Conservation (phyloP, 37 sponge, comb jelly and placozoan species). For the Amphimedon queenslandica region DNA sequence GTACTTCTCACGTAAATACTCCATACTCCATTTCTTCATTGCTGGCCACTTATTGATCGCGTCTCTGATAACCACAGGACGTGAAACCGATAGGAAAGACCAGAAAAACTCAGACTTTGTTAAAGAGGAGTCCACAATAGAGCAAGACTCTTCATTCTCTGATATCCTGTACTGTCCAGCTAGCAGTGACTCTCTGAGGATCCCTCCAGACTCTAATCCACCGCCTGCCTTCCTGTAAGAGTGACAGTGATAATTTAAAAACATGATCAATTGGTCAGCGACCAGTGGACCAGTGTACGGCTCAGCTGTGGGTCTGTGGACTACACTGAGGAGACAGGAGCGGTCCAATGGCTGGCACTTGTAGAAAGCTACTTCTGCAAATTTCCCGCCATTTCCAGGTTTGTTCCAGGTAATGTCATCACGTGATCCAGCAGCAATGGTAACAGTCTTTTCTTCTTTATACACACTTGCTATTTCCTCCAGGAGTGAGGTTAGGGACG, state of each 20-base stretch:
- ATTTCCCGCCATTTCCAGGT: neutral
- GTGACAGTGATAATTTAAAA: conserved; percentile 61
- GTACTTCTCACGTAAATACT: conserved; percentile 35
- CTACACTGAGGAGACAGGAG: conserved; percentile 32
- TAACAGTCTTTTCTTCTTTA: conserved; percentile 16
- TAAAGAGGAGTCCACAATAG: conserved; percentile 20
- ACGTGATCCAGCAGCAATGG: conserved; percentile 18
- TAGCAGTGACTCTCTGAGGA: conserved; percentile 29
- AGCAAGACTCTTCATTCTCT: conserved; percentile 17
- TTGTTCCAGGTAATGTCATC: neutral
- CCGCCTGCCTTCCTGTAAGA: conserved; percentile 26
- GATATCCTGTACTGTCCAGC: conserved; percentile 25
- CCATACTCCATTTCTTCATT: conserved; percentile 56
- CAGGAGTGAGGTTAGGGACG: neutral
- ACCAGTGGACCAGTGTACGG: conserved; percentile 24
- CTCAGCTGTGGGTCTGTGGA: conserved; percentile 34
- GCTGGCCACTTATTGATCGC: conserved; percentile 59
- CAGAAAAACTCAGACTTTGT: conserved; percentile 32
- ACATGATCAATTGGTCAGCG: conserved; percentile 28
- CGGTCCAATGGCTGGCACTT: conserved; percentile 25
- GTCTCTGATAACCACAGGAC: conserved; percentile 64
- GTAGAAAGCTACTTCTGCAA: conserved; percentile 31
- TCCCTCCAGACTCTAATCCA: conserved; percentile 32
- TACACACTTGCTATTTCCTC: neutral
- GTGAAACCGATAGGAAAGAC: conserved; percentile 48